These are phyloP conservation scores for Cryptocheilus praepositus DNA, from an alignment of 2,888 invertebrate species.

Conservation along the genomic window DNA sequence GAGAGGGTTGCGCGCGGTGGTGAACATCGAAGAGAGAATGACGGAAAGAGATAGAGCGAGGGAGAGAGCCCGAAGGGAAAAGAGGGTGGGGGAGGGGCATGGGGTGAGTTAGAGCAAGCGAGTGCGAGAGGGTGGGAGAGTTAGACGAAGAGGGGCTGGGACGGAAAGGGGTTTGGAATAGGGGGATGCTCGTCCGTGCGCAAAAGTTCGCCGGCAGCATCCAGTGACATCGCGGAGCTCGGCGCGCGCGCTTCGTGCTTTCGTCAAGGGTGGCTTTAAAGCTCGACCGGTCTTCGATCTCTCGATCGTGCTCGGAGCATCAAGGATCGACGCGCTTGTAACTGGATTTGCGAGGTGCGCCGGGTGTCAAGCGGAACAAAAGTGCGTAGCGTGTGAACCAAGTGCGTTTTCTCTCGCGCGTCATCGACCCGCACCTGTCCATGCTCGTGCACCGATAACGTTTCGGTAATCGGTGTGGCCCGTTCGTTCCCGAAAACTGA, in stretches of 20 bases:
- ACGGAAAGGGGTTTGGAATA: conserved; percentile 12
- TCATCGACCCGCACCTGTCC: too few species aligned
- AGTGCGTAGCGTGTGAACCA: too few species aligned
- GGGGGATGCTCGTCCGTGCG: conserved; percentile 48
- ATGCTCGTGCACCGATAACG: too few species aligned
- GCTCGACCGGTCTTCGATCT: conserved; percentile 9
- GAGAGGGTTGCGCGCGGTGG: conserved; percentile 20
- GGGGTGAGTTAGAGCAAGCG: conserved; percentile 18
- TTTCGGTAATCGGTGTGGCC: too few species aligned
- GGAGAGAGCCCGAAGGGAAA: conserved; percentile 18
- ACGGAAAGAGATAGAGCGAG: conserved; percentile 9
- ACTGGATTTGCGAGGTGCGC: too few species aligned
- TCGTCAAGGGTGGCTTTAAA: conserved; percentile 12
- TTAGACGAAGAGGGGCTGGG: conserved; percentile 17
- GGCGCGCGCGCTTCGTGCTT: conserved; percentile 61
- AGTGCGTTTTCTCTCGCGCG: too few species aligned
- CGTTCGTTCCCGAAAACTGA: too few species aligned
- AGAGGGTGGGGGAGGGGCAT: conserved; percentile 22
- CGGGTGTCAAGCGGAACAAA: too few species aligned
- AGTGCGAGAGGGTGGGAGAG: conserved; percentile 21
- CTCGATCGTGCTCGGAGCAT: neutral
- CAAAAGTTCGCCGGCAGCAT: conserved; percentile 60
- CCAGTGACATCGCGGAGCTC: conserved; percentile 68
- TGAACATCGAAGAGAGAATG: neutral
- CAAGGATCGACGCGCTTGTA: too few species aligned